phyloP scores from a whole-genome alignment of 2,797 vertebrate species.

The Crotalus adamanteus region DNA sequence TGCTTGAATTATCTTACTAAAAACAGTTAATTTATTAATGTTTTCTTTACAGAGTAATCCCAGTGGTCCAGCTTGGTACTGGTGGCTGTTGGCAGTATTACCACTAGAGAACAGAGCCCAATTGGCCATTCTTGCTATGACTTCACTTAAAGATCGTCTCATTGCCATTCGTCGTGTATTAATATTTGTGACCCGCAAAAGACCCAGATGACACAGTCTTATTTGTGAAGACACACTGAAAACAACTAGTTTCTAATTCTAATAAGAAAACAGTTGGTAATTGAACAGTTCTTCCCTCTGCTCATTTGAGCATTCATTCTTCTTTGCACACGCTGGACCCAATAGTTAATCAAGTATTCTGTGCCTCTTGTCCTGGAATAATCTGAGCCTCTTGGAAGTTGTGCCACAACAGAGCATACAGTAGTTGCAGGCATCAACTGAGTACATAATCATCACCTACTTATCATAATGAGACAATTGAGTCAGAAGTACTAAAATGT shows the following conservation, averaged over 20 bases:
- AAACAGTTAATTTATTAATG: not conserved
- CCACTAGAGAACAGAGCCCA: conserved; percentile 88
- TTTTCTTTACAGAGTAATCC: conserved; percentile 76
- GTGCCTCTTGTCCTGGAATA: conserved; percentile 56
- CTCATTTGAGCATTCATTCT: conserved; percentile 52
- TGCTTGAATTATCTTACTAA: not conserved
- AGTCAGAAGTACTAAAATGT: conserved; percentile 47
- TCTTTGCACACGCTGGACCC: conserved; percentile 47
- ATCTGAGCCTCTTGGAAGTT: conserved; percentile 63
- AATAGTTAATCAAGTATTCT: conserved; percentile 40
- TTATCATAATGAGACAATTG: conserved; percentile 36
- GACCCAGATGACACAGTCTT: conserved; percentile 76
- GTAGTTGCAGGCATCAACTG: conserved; percentile 53
- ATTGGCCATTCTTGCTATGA: conserved; percentile 89
- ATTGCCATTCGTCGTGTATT: conserved; percentile 84
- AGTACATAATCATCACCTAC: conserved; percentile 23
- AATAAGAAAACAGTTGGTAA: conserved; percentile 29
- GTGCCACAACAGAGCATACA: conserved; percentile 48
- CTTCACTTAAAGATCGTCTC: conserved; percentile 86
- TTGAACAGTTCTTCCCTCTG: conserved; percentile 48
- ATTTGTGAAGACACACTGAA: conserved; percentile 47
- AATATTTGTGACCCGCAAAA: conserved; percentile 87
- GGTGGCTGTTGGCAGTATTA: conserved; percentile 90
- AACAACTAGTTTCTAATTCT: conserved; percentile 48
- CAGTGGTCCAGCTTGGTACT: conserved; percentile 90